Evolutionary conservation across 2,888 invertebrate genomes (phyloP), one percentile per base, ranked within the genome.

Genomic region (Ephialtes manifestator): DNA sequence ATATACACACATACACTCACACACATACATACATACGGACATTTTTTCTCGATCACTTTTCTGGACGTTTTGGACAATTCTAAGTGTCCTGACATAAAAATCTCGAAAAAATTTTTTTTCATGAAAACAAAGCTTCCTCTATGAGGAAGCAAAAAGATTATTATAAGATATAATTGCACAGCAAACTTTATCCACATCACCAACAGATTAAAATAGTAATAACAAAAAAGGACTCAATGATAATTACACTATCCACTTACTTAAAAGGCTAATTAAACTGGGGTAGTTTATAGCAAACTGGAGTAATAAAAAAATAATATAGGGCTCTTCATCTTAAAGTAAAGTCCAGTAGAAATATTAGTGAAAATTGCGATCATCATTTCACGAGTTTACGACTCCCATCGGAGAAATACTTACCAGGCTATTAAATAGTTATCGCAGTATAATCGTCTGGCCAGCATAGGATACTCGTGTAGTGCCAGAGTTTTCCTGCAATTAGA

Each of bases 401-500:
- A 63, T 70, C 35, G 20, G 43, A 31, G 24, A 43, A 72, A 72
- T 55, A 55, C 18, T 53, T 10, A 20, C 28, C 13, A 43, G 13
- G 20, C 10, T 65, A 65, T 65, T 43, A 79, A 71, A 72, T 63
- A 35, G 20, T 79, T 79, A 72, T 79, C 53, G 53, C 2, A 8
- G 35, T 13, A 53, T 63, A 13, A 60, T 79, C 60, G n/a, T 35
- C 60, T 11, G 20, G 71, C 0, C 46, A 24, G 4, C 4, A 48
- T 3, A 67, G 7, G 13, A 46, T 7, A 65, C 35, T 39, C n/a
- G 10, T 65, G 5, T 10, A 11, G 11, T 18, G 10, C 10, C 1
- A n/a, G 28, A 20, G n/a, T 11, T 67, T 10, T 15, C 18, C 7
- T 15, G 46, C 48, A 46, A 67, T 48, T 67, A 46, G 46, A 67